Evolutionary conservation across 2,888 invertebrate species (phyloP), one percentile per base, ranked within the genome.

Genomic region (Epicampocera succincta): DNA sequence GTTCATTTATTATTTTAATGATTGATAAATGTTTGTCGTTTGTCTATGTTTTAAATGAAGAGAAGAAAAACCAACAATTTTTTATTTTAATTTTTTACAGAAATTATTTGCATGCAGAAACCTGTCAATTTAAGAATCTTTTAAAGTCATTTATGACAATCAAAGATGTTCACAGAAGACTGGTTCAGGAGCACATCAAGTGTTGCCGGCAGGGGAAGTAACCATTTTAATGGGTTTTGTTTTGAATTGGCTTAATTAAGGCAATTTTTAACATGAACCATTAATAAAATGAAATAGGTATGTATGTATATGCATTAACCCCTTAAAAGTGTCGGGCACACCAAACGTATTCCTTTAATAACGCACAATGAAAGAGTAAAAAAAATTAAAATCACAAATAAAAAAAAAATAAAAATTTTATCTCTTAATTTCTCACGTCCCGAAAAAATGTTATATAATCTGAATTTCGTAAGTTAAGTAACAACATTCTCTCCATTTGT

Each of bases 11-110:
- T 79, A 54, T 60, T 46, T 66, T 73, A 72, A 81, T 76, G 80
- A 76, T 76, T 76, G 61, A 81, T 76, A 76, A 76, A 81, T 76
- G 56, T 76, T 72, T 71, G 69, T 17, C 54, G 52, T 80, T 65
- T 80, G 65, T 58, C 54, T 69, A 71, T 75, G n/a, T 72, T 65
- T 72, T n/a, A 69, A 33, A 44, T 60, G 12, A 42, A 17, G 46
- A 48, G 25, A 44, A 63, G 11, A 40, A 63, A 46, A 3, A 33
- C 44, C n/a, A 63, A 52, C 1, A 52, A 5, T 3, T 17, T 42
- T 54, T 21, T 38, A 52, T 52, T 0, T 29, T 52, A 25, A 9
- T 33, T 8, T 13, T 44, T 58, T 66, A 66, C 56, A 50, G 1
- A 54, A 60, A 63, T 71, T 77, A 65, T 78, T 72, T 71, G 50